Conservation (phyloP, 2,797 vertebrate species). For the Perdix hodgsoniae region DNA sequence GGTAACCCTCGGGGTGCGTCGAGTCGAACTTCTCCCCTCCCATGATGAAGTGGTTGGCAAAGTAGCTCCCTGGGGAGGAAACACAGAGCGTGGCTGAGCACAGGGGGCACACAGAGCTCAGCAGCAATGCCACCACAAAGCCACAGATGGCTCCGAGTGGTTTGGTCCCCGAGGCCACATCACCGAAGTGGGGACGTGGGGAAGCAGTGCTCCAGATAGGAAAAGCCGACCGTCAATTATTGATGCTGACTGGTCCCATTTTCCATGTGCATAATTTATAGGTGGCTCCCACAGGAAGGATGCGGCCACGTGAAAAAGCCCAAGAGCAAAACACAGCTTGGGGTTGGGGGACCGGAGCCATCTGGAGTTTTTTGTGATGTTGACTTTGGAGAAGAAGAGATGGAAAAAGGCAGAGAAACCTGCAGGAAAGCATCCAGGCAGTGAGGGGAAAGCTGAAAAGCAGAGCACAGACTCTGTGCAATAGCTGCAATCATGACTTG, state of each 20-base stretch:
- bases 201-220: neutral
- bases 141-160: neutral
- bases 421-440: neutral
- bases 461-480: neutral
- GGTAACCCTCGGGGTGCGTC: conserved; percentile 95
- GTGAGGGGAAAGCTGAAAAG: neutral
- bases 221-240: conserved; percentile 71
- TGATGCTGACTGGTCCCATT: conserved; percentile 75
- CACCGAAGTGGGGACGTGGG: neutral
- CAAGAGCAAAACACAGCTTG: neutral
- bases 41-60: conserved; percentile 99
- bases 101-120: neutral
- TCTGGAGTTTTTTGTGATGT: neutral
- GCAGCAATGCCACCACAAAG: neutral
- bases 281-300: conserved; percentile 24
- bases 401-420: neutral
- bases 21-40: conserved; percentile 99
- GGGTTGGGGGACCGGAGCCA: accelerated
- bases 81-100: neutral
- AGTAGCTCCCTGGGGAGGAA: conserved; percentile 90
- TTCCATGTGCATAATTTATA: conserved; percentile 82
- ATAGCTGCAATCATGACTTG: neutral
- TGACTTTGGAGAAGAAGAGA: neutral
- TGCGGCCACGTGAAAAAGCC: neutral
- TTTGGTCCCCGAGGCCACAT: neutral